Conservation (phyloP, 2,113 vertebrate species). For the Aptenodytes patagonicus region DNA sequence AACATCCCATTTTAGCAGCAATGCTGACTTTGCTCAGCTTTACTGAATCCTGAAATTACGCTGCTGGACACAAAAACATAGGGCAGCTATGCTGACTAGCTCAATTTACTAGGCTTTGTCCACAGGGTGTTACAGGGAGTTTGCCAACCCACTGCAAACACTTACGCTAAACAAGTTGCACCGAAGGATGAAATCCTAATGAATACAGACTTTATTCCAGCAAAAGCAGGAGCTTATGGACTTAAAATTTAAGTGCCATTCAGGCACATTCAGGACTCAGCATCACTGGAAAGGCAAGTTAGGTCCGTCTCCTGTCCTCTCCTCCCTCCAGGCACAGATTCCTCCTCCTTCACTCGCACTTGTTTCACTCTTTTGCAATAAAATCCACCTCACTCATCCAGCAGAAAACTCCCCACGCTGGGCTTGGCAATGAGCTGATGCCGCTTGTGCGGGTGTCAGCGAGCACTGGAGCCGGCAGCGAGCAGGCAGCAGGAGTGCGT, state of each 20-base stretch:
- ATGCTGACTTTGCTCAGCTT: not conserved
- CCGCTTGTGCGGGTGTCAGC: not conserved
- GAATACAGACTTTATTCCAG: not conserved
- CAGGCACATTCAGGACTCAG: not conserved
- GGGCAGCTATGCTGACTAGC: not conserved
- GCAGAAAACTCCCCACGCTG: not conserved
- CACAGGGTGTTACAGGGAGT: not conserved
- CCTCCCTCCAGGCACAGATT: not conserved
- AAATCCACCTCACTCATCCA: not conserved
- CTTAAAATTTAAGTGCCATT: not conserved
- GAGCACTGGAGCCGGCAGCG: rapidly evolving
- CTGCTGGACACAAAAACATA: not conserved
- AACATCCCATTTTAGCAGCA: not conserved
- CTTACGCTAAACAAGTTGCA: not conserved
- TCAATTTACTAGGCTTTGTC: not conserved
- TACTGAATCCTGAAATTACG: not conserved
- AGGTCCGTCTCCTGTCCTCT: not conserved
- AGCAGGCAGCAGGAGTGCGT: rapidly evolving
- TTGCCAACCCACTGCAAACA: not conserved
- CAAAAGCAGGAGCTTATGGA: not conserved
- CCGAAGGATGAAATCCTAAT: not conserved
- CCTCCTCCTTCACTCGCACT: not conserved
- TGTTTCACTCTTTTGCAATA: not conserved
- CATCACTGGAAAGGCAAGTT: not conserved
- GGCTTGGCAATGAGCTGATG: not conserved